Evolutionary conservation across 1,140 invertebrate species (phyloP), one percentile per base, ranked within the genome.

Genomic region (Drosophila athabasca): DNA sequence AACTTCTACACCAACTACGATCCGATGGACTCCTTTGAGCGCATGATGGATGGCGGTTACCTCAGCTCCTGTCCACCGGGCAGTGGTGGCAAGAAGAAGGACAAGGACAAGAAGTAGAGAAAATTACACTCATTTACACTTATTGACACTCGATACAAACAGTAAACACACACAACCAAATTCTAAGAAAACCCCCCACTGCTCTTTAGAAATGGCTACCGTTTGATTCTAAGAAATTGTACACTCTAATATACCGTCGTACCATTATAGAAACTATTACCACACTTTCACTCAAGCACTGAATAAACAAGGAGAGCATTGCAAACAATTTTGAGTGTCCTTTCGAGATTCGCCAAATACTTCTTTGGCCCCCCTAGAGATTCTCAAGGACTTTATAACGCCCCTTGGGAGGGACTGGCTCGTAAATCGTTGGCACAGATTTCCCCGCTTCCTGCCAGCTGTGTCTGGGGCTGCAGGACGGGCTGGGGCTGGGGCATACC

Each of bases 11-110:
- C 82, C 1, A 35, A 9, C 13, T 85, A 85, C 15, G 81, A 85
- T 62, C 69, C 81, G 0, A 17, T 78, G 3, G 74, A 70, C 26
- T 45, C 78, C 2, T 81, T 85, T 29, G 69, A 85, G 24, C 73
- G 82, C n/a, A 85, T 85, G 81, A 61, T 71, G 51, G 64, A 39
- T 6, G 82, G 61, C 0, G 81, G 82, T 8, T 85, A 82, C 3
- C 24, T 85, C 0, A 7, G 6, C 9, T 85, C 82, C 0, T 85
- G 69, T 17, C 77, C 81, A 0, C 71, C 71, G 0, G 72, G 72
- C 6, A 67, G 62, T 19, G 72, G 71, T 1, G 49, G 49, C 44
- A 76, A 76, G 13, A 64, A 73, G 22, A 24, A 24, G 22, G 17
- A 64, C 3, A 26, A 75, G 1, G 44, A 77, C 2, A 61, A 72